Conservation (phyloP, 2,797 vertebrate species). For the Hemitrygon akajei region DNA sequence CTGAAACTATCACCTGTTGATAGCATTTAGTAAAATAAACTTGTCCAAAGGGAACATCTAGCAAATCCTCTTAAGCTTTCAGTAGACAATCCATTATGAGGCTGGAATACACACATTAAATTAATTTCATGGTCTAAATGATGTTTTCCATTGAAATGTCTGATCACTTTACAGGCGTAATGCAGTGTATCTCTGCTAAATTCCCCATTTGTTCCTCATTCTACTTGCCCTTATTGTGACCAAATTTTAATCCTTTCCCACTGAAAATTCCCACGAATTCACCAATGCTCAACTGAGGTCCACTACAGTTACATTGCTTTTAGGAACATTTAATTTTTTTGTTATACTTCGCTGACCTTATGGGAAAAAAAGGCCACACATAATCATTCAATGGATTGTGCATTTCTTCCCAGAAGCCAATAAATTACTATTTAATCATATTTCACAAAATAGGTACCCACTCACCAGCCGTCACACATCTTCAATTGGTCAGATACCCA, state of each 20-base stretch:
- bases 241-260: slow-evolving; percentile 56
- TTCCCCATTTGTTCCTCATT: slow-evolving; percentile 51
- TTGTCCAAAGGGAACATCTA: neutral
- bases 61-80: neutral
- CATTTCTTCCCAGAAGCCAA: neutral
- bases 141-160: slow-evolving; percentile 45
- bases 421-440: neutral
- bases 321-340: neutral
- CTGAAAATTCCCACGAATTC: slow-evolving; percentile 55
- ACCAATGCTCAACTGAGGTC: slow-evolving; percentile 36
- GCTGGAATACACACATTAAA: slow-evolving; percentile 39
- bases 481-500: neutral
- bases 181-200: slow-evolving; percentile 49
- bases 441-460: neutral
- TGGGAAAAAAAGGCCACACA: neutral
- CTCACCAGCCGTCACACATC: neutral
- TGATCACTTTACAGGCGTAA: slow-evolving; percentile 49
- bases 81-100: slow-evolving; percentile 16
- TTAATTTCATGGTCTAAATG: slow-evolving; percentile 42
- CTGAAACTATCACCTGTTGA: neutral
- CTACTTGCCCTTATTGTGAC: slow-evolving; percentile 47
- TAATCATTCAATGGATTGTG: neutral
- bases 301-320: slow-evolving; percentile 10
- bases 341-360: neutral
- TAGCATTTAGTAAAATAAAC: slow-evolving; percentile 14